Evolutionary conservation across 2,113 vertebrate genomes (phyloP).

Genomic region (Chaetura pelagica): DNA sequence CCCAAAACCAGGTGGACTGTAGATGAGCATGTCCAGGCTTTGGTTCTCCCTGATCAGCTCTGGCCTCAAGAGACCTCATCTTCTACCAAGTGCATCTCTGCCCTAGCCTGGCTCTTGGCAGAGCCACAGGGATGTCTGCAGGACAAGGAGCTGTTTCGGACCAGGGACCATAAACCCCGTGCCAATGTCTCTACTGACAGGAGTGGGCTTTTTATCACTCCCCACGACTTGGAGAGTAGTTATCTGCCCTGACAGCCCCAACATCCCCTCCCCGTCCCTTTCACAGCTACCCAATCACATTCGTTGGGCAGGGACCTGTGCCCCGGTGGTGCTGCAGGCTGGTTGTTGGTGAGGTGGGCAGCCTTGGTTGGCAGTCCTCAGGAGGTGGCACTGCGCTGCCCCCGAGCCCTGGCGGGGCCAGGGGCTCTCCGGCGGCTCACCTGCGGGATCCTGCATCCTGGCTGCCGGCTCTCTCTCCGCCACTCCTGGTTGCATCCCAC

Average conservation of each 20-base stretch:
- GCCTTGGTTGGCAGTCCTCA: background rate
- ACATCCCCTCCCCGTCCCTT: background rate
- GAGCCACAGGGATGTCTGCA: background rate
- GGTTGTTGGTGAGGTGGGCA: background rate
- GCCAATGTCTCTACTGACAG: background rate
- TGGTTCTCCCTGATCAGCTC: background rate
- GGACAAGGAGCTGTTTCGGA: background rate
- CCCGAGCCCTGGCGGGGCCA: accelerated
- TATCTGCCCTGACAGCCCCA: background rate
- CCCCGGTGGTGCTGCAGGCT: background rate
- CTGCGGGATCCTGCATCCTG: background rate
- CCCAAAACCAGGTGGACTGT: accelerated
- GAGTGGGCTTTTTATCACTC: background rate
- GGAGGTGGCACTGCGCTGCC: accelerated
- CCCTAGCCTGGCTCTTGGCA: background rate
- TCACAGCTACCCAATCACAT: background rate
- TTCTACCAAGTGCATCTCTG: background rate
- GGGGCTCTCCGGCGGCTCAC: background rate
- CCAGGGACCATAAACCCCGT: background rate
- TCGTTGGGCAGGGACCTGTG: background rate
- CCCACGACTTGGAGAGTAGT: background rate
- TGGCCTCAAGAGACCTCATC: accelerated
- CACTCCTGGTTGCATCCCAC: background rate
- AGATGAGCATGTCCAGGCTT: accelerated
- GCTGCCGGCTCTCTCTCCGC: background rate